Conservation (phyloP, 1,140 invertebrate genomes). For the Eulimnadia texana region DNA sequence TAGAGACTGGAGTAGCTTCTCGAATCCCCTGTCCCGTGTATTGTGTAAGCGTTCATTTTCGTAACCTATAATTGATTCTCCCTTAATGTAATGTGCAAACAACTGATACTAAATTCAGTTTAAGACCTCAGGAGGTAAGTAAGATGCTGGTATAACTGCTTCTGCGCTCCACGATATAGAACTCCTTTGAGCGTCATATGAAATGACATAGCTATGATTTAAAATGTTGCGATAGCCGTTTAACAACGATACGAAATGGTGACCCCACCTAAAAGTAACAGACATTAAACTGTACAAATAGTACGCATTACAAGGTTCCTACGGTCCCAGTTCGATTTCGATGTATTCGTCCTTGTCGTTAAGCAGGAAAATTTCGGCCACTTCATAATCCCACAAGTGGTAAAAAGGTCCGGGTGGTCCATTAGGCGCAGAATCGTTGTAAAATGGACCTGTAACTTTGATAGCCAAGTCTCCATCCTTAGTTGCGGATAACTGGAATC, state of each 20-base stretch:
- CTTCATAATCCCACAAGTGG: constrained; percentile 15
- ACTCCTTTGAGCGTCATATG: constrained; percentile 21
- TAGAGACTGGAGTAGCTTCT: constrained; percentile 35
- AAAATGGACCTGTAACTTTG: neutral
- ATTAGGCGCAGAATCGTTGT: neutral
- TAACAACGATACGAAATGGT: constrained; percentile 33
- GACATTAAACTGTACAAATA: neutral
- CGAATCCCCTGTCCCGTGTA: constrained; percentile 33
- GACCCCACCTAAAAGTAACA: constrained; percentile 21
- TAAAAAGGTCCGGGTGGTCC: neutral
- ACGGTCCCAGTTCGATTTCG: constrained; percentile 36
- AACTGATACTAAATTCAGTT: neutral
- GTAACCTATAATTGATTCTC: constrained; percentile 22
- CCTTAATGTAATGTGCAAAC: too few relatives aligned
- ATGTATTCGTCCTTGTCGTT: constrained; percentile 33
- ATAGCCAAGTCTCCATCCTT: neutral
- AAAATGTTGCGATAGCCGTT: constrained; percentile 28
- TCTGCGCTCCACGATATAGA: constrained; percentile 28
- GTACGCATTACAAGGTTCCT: constrained; percentile 20
- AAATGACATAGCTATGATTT: constrained; percentile 26
- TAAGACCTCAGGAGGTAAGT: constrained; percentile 27
- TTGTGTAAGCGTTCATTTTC: constrained; percentile 41
- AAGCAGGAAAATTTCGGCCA: constrained; percentile 36
- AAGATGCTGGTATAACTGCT: constrained; percentile 29
- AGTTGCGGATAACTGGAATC: neutral